Evolutionary conservation across 2,888 invertebrate species (phyloP).

Genomic region (Chouioia cunea): DNA sequence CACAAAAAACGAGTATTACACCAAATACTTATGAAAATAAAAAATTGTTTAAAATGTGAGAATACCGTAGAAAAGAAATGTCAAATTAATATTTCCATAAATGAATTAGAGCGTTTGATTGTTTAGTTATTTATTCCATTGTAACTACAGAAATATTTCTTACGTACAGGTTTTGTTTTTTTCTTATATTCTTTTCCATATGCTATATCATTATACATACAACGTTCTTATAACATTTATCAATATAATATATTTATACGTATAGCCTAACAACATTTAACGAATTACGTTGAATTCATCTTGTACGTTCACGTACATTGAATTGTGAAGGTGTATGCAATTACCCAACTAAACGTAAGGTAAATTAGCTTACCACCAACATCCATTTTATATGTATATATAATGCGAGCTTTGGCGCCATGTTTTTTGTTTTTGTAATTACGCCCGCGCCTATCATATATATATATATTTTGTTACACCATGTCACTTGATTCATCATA

Average conservation of each 20-base stretch:
- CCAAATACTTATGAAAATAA: too few relatives aligned
- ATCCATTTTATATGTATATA: not conserved
- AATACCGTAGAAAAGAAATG: too few relatives aligned
- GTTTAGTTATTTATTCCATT: constrained; percentile 49
- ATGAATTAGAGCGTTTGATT: constrained; percentile 19
- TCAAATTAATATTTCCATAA: too few relatives aligned
- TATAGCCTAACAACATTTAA: constrained; percentile 63
- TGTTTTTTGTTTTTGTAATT: constrained; percentile 3
- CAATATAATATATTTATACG: constrained; percentile 52
- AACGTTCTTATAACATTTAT: constrained; percentile 63
- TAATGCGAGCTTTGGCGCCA: not conserved
- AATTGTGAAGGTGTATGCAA: constrained; percentile 45
- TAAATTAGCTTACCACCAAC: constrained; percentile 45
- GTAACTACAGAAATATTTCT: constrained; percentile 52
- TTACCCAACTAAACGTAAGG: constrained; percentile 48
- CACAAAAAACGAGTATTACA: too few relatives aligned
- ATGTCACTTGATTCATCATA: constrained; percentile 27
- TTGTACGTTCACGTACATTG: constrained; percentile 47
- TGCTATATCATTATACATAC: constrained; percentile 57
- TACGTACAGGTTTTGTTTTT: constrained; percentile 46
- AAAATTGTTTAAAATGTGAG: too few relatives aligned
- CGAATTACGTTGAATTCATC: constrained; percentile 54
- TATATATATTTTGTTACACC: constrained; percentile 34
- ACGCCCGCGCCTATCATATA: constrained; percentile 6
- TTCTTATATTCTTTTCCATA: constrained; percentile 44